These are phyloP conservation scores for Drosophila mulleri DNA, from an alignment of 2,888 invertebrate species.

Conservation along the genomic window DNA sequence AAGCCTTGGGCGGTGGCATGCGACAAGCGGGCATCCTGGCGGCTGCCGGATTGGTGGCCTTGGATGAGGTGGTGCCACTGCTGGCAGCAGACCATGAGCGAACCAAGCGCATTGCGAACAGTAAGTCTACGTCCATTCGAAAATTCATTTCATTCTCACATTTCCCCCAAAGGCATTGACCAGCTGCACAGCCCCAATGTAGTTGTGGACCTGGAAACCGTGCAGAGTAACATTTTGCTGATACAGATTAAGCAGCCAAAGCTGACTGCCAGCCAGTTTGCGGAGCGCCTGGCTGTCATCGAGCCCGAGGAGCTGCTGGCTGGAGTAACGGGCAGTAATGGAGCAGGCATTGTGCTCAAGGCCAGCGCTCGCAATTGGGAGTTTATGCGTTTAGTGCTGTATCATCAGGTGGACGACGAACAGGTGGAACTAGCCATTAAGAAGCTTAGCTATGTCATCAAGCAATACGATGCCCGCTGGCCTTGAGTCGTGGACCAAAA, in stretches of 20 bases:
- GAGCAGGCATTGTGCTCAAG: slow-evolving; percentile 86
- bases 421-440: slow-evolving; percentile 89
- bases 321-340: slow-evolving; percentile 85
- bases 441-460: slow-evolving; percentile 90
- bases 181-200: slow-evolving; percentile 88
- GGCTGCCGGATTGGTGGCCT: slow-evolving; percentile 93
- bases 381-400: slow-evolving; percentile 89
- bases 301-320: slow-evolving; percentile 86
- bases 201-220: slow-evolving; percentile 87
- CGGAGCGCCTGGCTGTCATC: slow-evolving; percentile 86
- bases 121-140: slow-evolving; percentile 85
- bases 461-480: slow-evolving; percentile 86
- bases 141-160: not conserved
- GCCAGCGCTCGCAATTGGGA: slow-evolving; percentile 87
- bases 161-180: slow-evolving; percentile 86
- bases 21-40: slow-evolving; percentile 96
- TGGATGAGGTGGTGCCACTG: slow-evolving; percentile 91
- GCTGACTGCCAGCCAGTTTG: slow-evolving; percentile 87
- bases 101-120: slow-evolving; percentile 88
- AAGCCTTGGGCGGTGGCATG: slow-evolving; percentile 97
- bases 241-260: slow-evolving; percentile 87
- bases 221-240: slow-evolving; percentile 92
- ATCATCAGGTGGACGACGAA: slow-evolving; percentile 89
- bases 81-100: slow-evolving; percentile 91
- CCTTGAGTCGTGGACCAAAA: slow-evolving; percentile 8